These are phyloP conservation scores for Lophotriccus pileatus DNA, from an alignment of 2,797 vertebrate species.

Conservation along the genomic window DNA sequence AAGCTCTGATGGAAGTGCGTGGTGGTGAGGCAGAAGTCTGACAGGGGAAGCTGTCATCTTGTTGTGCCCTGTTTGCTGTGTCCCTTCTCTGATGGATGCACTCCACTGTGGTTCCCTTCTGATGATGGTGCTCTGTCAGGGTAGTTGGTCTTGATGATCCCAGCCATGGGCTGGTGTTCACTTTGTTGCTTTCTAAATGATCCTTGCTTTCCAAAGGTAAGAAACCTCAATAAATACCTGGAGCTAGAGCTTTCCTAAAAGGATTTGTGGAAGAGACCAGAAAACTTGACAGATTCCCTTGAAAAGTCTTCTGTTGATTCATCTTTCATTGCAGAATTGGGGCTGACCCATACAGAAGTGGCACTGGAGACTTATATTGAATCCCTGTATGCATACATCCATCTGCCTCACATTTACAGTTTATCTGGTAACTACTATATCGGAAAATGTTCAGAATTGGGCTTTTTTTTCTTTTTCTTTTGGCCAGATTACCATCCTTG, in stretches of 20 bases:
- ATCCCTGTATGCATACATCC: not conserved
- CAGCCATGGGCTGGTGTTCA: not conserved
- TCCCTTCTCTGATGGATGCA: not conserved
- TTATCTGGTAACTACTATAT: not conserved
- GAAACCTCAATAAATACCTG: not conserved
- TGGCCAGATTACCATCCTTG: not conserved
- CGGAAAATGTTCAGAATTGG: not conserved
- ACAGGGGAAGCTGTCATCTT: not conserved
- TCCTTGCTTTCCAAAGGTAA: not conserved
- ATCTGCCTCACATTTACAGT: not conserved
- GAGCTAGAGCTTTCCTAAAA: not conserved
- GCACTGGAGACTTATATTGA: not conserved
- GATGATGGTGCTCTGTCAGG: not conserved
- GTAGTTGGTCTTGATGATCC: not conserved
- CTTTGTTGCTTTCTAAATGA: not conserved
- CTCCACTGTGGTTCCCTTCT: not conserved
- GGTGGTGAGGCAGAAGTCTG: not conserved
- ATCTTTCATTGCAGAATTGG: not conserved
- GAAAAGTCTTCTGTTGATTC: not conserved
- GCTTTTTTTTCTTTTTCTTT: not conserved
- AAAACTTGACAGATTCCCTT: not conserved
- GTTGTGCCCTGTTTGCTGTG: rapidly evolving
- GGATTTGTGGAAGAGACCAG: not conserved
- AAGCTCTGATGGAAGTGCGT: not conserved
- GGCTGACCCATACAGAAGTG: not conserved